phyloP scores from a whole-genome alignment of 1,140 invertebrate species.

The Eueides isabella region DNA sequence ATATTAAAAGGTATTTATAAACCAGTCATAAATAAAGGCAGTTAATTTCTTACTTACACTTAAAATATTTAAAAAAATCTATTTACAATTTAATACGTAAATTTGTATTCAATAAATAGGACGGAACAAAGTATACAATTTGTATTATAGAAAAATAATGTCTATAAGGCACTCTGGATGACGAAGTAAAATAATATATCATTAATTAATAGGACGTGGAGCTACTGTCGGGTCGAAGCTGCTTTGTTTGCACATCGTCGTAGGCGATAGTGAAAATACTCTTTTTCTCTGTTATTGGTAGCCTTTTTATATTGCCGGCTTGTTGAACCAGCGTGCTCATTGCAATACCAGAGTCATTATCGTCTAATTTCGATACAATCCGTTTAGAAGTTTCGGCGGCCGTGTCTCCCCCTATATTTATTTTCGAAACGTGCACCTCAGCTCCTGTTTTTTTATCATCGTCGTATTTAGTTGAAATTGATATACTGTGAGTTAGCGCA shows the following conservation, averaged over 20 bases:
- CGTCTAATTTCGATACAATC: constrained; percentile 79
- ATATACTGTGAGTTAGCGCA: constrained; percentile 74
- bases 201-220: constrained; percentile 75
- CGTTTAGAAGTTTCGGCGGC: constrained; percentile 49
- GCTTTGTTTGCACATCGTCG: constrained; percentile 88
- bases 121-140: constrained; percentile 38
- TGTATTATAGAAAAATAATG: constrained; percentile 34
- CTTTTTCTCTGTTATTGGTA: constrained; percentile 93
- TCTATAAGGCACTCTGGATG: constrained; percentile 54
- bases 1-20: constrained; percentile 56
- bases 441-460: constrained; percentile 56
- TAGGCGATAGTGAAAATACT: constrained; percentile 97
- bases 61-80: constrained; percentile 46
- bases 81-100: constrained; percentile 40
- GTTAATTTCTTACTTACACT: constrained; percentile 51
- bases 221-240: constrained; percentile 80
- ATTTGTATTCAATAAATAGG: constrained; percentile 40
- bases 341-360: constrained; percentile 89
- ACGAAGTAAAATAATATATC: constrained; percentile 44
- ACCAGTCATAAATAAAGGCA: constrained; percentile 77
- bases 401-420: constrained; percentile 72
- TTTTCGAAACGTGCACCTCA: constrained; percentile 77
- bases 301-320: constrained; percentile 82
- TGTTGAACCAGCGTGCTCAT: constrained; percentile 84
- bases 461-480: constrained; percentile 72